Base-by-base conservation (phyloP, 2,797 vertebrate genomes). In the Pygocentrus nattereri region DNA sequence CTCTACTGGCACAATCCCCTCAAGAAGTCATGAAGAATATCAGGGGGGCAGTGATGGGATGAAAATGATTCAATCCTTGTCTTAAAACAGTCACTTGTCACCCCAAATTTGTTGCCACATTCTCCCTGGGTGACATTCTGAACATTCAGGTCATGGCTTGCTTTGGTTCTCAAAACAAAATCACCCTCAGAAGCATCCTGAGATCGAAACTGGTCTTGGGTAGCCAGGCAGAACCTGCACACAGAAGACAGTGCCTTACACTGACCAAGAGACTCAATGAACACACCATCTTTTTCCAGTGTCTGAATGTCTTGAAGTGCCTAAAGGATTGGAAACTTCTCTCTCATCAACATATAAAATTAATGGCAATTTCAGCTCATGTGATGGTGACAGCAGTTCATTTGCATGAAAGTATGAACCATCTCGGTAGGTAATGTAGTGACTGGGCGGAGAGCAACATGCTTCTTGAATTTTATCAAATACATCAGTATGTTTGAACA, bases 391-490 rank as follows among this genome's bases (percentile, higher is more conserved):
- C 47, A 82, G 52, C 21, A 79, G 30, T 13, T 69, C 1, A 65
- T 81, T 79, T 41, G 76, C 54, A 67, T 71, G 2, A 64, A 75
- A 80, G n/a, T 85, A 72, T 30, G 27, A 82, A n/a, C 79, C 79
- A 77, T 81, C 83, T 61, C 18, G 58, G 30, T 78, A 50, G 54
- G 31, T 80, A 47, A 7, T 72, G 59, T 84, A 81, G 16, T 76
- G 74, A 50, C 38, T 16, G 8, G 13, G 7, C 52, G 61, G 52
- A 34, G 65, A 50, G 2, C 41, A 50, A 25, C 64, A 16, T 80
- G 74, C 16, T 84, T 77, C 78, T 71, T 70, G 18, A 25, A 77
- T 84, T 84, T 58, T 56, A 89, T 52, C 65, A 67, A 80, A 41
- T 18, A 80, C 16, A 65, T 75, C 71, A 50, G 77, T 80, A 62